Base-by-base conservation (phyloP, 2,888 invertebrate species). In the Physocephala rufipes region DNA sequence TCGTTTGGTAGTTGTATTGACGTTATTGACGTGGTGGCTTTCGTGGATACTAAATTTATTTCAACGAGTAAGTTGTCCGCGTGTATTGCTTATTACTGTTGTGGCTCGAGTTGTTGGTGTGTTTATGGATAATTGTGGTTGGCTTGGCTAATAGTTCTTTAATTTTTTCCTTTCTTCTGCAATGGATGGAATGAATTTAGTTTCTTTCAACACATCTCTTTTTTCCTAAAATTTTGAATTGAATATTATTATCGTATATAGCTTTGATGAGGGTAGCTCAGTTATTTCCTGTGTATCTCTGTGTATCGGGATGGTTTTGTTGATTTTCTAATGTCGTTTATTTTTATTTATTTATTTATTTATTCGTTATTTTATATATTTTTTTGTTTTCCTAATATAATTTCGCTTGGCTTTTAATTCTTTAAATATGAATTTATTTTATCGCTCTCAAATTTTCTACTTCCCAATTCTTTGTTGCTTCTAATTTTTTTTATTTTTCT, bases 131-230 rank as follows among this genome's bases (percentile, higher is more conserved):
- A 51, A 16, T 53, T 19, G 19, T 16, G 24, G 53, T 2, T 53
- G 62, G 28, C 13, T 66, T 21, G 30, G 15, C 30, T 53, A 30
- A 28, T 51, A 36, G 30, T 55, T 66, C 30, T 43, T 26, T 43
- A 36, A 16, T 28, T 53, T 26, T 19, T 49, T 49, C 36, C n/a
- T n/a, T 55, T 13, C 36, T 55, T 51, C 16, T 9, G 30, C 24
- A 36, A 19, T 66, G 66, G 66, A 66, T 66, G 66, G 66, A 66
- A 66, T 66, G 66, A 66, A 53, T 66, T 43, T 67, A 73, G 70
- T 70, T 73, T 45, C 16, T 55, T 67, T 67, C 2, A 43, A 55
- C 43, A 36, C 36, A 30, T 49, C 15, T 5, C 49, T 65, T 49
- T 59, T 24, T 59, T 59, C 58, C 26, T n/a, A n/a, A n/a, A 36